Base-by-base conservation (phyloP, 1,140 invertebrate species). In the Lineus longissimus region DNA sequence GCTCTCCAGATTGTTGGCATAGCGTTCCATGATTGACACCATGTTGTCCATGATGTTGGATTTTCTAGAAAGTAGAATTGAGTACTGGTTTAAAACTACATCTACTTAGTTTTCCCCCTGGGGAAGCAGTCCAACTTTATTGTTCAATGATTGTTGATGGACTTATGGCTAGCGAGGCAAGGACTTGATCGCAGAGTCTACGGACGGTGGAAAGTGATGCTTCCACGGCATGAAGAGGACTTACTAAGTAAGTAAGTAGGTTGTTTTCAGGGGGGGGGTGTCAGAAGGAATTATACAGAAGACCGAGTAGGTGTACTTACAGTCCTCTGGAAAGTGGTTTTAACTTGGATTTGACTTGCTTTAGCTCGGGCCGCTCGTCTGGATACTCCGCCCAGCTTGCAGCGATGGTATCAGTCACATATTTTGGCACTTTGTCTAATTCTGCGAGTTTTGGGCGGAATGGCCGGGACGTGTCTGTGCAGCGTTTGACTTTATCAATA, bases 11-110 rank as follows among this genome's bases (percentile, higher is more conserved):
- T 94, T 94, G 79, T 93, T 93, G 15, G 91, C 92, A 80, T 94
- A 94, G 77, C 94, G 93, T 77, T 94, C 92, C 63, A 94, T 81
- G 91, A 93, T 93, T 86, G 92, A 90, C 76, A 94, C 93, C 91
- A 94, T 94, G 7, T 91, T 93, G 76, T 94, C 92, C 25, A 94
- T 90, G 72, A 94, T 93, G 79, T 94, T 94, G 6, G 15, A 36
- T 7, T 36, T 36, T 15, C 33, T 36, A 36, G 15, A 15, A 15
- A 15, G n/a, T n/a, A 15, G n/a, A n/a, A 15, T 43, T 43, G 15
- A 15, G 15, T 43, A n/a, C n/a, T 15, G n/a, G n/a, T 43, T 15
- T n/a, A 43, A 15, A 43, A 43, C 41, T 15, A 43, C 41, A 43
- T 43, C 15, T 15, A 15, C n/a, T n/a, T 15, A 43, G 41, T 15